Percentiles rank a stretch among this genome's conserved stretches.
Conservation (phyloP, 2,888 invertebrate genomes). For the Dione juno region DNA sequence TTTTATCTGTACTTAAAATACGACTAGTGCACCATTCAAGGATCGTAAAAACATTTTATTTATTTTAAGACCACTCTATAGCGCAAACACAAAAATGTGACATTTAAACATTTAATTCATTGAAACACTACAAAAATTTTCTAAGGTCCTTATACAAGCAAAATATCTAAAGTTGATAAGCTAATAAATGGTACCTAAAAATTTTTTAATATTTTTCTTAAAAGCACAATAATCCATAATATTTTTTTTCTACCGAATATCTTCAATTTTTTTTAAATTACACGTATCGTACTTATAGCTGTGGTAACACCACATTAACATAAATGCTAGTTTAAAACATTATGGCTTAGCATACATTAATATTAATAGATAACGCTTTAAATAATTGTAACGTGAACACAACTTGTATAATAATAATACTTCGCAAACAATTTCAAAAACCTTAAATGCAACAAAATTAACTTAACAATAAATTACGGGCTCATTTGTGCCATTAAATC, state of each 20-base stretch:
- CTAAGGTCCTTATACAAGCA: not conserved
- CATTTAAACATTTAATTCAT: too few relatives aligned
- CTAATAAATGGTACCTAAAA: not conserved
- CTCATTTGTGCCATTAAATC: slow-evolving; percentile 40
- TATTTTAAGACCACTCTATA: slow-evolving; percentile 1
- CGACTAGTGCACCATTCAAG: slow-evolving; percentile 55
- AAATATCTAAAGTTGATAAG: not conserved
- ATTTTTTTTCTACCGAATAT: slow-evolving; percentile 6
- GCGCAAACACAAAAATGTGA: not conserved
- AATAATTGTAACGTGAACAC: slow-evolving; percentile 30
- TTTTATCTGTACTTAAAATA: slow-evolving; percentile 56
- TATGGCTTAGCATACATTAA: slow-evolving; percentile 7
- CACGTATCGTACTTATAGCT: slow-evolving; percentile 26
- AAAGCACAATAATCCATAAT: not conserved
- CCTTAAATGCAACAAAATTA: slow-evolving; percentile 45
- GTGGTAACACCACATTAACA: slow-evolving; percentile 38
- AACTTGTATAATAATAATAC: slow-evolving; percentile 39
- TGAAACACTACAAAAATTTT: slow-evolving; percentile 4
- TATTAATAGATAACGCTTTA: slow-evolving; percentile 23
- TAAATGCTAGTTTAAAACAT: slow-evolving; percentile 21
- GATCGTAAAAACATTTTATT: slow-evolving; percentile 20
- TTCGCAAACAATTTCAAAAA: slow-evolving; percentile 26
- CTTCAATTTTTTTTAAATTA: slow-evolving; percentile 8
- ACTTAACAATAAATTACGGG: slow-evolving; percentile 31
- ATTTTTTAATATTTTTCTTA: not conserved